A percentile compares a stretch with the other conserved stretches of the same genome.
phyloP scores from a whole-genome alignment of 2,797 vertebrate genomes.

The Passerculus sandwichensis region DNA sequence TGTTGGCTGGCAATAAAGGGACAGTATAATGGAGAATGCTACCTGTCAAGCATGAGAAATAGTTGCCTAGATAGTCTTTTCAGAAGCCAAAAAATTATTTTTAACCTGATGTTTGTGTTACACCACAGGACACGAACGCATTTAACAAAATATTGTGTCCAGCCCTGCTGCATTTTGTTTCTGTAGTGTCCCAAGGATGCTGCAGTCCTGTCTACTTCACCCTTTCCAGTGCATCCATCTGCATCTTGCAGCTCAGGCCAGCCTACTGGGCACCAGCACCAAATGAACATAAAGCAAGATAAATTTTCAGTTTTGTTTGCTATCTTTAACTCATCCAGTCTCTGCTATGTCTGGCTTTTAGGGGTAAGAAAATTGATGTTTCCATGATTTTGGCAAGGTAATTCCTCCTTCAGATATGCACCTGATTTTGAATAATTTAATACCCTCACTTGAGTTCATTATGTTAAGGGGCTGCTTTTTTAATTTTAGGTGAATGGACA shows the following conservation, averaged over 20 bases:
- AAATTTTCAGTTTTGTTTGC: not conserved
- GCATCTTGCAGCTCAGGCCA: not conserved
- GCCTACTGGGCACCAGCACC: not conserved
- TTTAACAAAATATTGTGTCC: not conserved
- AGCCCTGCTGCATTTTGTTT: not conserved
- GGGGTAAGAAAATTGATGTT: not conserved
- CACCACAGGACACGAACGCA: rapidly evolving
- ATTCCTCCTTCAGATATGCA: not conserved
- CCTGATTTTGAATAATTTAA: not conserved
- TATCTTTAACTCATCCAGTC: not conserved
- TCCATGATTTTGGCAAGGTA: not conserved
- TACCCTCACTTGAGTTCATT: not conserved
- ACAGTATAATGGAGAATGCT: not conserved
- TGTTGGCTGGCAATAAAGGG: not conserved
- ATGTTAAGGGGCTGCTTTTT: not conserved
- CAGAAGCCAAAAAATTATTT: not conserved
- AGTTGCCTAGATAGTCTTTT: not conserved
- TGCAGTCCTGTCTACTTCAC: not conserved
- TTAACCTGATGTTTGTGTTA: not conserved
- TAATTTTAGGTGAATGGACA: not conserved
- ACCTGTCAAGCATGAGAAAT: not conserved
- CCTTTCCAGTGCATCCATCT: not conserved
- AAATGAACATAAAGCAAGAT: not conserved
- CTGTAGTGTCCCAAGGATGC: not conserved
- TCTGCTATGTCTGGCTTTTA: not conserved